These are phyloP conservation scores for Sula dactylatra DNA, from an alignment of 2,113 vertebrate genomes.

Conservation along the genomic window DNA sequence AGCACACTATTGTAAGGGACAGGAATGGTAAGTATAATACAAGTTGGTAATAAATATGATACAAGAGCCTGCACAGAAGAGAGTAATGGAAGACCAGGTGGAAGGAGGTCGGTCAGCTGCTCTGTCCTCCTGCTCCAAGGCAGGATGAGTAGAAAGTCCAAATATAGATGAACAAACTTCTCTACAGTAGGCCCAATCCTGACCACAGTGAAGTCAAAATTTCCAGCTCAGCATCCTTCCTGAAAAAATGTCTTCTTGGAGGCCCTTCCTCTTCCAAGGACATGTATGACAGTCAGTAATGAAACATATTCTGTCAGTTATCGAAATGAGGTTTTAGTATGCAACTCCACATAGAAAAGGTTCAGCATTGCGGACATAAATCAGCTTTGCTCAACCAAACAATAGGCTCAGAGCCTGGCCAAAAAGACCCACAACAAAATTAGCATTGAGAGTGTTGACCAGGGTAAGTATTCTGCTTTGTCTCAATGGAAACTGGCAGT, in stretches of 20 bases:
- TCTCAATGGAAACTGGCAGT: neutral
- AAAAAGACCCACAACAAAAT: conserved; percentile 5
- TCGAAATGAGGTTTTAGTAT: neutral
- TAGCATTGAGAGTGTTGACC: neutral
- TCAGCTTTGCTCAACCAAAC: conserved; percentile 6
- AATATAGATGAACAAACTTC: neutral
- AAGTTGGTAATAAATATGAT: neutral
- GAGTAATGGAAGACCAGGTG: neutral
- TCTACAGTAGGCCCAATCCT: neutral
- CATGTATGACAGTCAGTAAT: neutral
- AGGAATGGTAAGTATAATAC: neutral
- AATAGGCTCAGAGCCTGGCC: neutral
- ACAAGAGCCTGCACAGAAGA: neutral
- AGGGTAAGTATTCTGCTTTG: conserved; percentile 5
- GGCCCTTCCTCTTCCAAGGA: neutral
- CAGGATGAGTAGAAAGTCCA: neutral
- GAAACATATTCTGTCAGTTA: neutral
- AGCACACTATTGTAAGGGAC: neutral
- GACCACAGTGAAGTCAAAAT: neutral
- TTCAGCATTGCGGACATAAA: neutral
- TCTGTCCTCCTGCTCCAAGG: neutral
- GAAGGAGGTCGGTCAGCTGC: neutral
- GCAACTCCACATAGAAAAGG: neutral
- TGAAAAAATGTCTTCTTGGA: neutral
- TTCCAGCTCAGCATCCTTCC: neutral